Conservation (phyloP, 2,888 invertebrate species). For the Coelinius sp. region DNA sequence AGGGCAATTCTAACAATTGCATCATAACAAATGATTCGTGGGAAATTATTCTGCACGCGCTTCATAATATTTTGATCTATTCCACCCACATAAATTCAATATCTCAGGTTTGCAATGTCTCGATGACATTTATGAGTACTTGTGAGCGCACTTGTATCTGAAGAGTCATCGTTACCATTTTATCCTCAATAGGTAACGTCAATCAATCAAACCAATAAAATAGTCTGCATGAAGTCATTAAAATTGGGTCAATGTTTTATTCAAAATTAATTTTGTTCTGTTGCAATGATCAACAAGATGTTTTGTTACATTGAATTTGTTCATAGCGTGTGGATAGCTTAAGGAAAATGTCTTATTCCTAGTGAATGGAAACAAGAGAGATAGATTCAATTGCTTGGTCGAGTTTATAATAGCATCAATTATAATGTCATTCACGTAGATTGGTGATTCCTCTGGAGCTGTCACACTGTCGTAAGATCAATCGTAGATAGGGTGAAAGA, state of each 20-base stretch:
- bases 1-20: no score
- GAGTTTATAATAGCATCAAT: conserved; percentile 28
- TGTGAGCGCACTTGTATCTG: no score
- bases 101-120: no score
- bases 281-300: no score
- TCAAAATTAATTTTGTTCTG: no score
- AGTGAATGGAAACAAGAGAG: neutral
- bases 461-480: conserved; percentile 49
- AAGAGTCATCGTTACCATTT: neutral
- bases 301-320: no score
- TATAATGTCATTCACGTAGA: conserved; percentile 17
- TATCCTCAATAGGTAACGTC: neutral
- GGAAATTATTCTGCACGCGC: neutral
- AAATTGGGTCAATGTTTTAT: neutral
- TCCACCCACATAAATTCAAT: no score
- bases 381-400: neutral
- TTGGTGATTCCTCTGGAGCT: conserved; percentile 42
- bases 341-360: neutral
- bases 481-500: conserved; percentile 46
- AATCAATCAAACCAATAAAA: neutral
- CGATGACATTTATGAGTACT: neutral
- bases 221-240: neutral
- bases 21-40: neutral
- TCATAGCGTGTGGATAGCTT: no score
- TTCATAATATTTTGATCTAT: neutral